A percentile compares a stretch with the other conserved stretches of the same genome.
Conservation (phyloP, 2,113 vertebrate species). For the Otolemur garnettii region DNA sequence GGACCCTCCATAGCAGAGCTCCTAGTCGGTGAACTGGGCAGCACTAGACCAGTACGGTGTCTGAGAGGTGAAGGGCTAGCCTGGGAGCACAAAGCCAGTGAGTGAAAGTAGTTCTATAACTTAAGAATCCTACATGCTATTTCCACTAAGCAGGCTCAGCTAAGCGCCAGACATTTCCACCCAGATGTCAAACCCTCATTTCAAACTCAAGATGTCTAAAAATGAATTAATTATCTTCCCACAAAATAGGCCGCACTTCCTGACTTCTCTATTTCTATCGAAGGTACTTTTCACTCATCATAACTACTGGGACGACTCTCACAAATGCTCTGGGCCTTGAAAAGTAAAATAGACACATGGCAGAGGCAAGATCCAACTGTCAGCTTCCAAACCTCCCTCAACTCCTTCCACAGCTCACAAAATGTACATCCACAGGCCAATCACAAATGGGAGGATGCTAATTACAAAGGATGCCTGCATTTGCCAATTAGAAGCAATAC, state of each 20-base stretch:
- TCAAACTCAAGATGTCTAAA: slow-evolving; percentile 68
- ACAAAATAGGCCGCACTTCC: slow-evolving; percentile 60
- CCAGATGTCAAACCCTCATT: slow-evolving; percentile 52
- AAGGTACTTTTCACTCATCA: slow-evolving; percentile 55
- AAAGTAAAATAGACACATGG: slow-evolving; percentile 33
- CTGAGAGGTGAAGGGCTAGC: neutral
- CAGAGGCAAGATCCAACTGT: neutral
- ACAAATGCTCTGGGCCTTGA: neutral
- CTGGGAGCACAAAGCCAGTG: neutral
- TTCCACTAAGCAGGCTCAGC: neutral
- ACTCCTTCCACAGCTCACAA: neutral
- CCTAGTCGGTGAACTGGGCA: neutral
- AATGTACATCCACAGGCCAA: neutral
- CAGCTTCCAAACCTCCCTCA: neutral
- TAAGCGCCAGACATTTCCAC: slow-evolving; percentile 33
- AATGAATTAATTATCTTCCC: slow-evolving; percentile 68
- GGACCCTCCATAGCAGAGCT: neutral
- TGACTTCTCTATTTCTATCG: slow-evolving; percentile 66
- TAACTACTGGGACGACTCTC: slow-evolving; percentile 58
- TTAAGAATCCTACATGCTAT: neutral
- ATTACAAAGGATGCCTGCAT: accelerated
- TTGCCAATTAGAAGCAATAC: neutral
- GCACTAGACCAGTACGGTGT: neutral
- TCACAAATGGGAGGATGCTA: accelerated
- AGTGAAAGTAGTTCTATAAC: neutral